Conservation (phyloP, 2,113 vertebrate species). For the Papio anubis region DNA sequence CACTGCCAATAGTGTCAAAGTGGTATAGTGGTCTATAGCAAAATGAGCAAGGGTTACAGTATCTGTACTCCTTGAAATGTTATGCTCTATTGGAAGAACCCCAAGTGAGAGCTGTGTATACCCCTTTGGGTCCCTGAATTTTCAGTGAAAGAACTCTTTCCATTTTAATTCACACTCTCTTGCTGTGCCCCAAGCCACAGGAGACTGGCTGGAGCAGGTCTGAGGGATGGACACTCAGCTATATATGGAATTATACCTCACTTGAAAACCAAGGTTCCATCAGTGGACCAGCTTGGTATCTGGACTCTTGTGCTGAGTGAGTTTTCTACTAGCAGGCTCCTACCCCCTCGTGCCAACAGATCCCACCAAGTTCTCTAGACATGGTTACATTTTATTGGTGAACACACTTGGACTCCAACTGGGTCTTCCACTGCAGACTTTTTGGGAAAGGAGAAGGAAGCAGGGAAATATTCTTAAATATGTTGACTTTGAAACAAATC, state of each 20-base stretch:
- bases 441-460: neutral
- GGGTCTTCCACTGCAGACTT: neutral
- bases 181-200: neutral
- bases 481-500: constrained; percentile 1
- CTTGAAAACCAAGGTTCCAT: neutral
- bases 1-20: neutral
- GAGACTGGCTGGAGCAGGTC: neutral
- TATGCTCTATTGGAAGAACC: neutral
- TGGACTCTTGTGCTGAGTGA: neutral
- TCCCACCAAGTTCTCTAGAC: neutral
- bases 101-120: neutral
- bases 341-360: neutral
- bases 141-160: neutral
- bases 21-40: neutral
- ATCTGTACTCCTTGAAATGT: neutral
- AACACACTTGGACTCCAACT: neutral
- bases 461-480: neutral
- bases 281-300: neutral
- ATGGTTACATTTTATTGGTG: neutral
- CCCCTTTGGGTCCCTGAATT: neutral
- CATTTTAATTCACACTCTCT: neutral
- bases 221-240: neutral
- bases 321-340: neutral
- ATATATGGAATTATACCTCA: neutral
- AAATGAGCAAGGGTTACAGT: neutral